Evolutionary conservation across 2,113 vertebrate genomes (phyloP).

Genomic region (Vulpes ferrilata): DNA sequence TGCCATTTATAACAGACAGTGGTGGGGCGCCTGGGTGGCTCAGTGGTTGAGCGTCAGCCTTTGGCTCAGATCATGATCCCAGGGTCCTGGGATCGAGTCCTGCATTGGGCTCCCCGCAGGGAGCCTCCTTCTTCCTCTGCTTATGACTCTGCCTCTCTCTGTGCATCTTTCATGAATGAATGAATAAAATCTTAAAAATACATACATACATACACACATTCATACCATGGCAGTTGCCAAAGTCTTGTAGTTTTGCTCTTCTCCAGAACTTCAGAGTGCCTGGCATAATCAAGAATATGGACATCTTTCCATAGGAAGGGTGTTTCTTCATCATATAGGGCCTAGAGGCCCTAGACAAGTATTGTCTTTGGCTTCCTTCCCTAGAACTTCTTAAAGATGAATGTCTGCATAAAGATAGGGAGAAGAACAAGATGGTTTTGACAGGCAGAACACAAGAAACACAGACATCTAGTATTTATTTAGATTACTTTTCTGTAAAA

Average conservation of each 20-base stretch:
- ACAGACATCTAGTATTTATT: background rate
- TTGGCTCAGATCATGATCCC: too few relatives aligned
- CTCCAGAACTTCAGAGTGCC: background rate
- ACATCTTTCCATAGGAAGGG: background rate
- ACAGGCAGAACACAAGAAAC: background rate
- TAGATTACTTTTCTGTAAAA: background rate
- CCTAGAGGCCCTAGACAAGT: background rate
- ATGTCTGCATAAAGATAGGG: background rate
- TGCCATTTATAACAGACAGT: background rate
- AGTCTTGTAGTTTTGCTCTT: background rate
- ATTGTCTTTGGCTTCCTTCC: background rate
- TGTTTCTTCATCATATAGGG: background rate
- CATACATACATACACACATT: too few relatives aligned
- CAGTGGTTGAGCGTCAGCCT: too few relatives aligned
- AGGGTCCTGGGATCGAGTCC: too few relatives aligned
- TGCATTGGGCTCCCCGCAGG: too few relatives aligned
- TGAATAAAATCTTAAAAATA: too few relatives aligned
- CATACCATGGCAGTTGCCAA: background rate
- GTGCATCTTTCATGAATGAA: too few relatives aligned
- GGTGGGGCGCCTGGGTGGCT: too few relatives aligned
- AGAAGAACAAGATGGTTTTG: background rate
- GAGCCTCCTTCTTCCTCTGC: too few relatives aligned
- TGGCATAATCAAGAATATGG: too few relatives aligned
- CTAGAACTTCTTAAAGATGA: background rate
- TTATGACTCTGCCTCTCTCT: too few relatives aligned